Evolutionary conservation across 2,113 vertebrate species (phyloP).

Genomic region (Eurypyga helias): DNA sequence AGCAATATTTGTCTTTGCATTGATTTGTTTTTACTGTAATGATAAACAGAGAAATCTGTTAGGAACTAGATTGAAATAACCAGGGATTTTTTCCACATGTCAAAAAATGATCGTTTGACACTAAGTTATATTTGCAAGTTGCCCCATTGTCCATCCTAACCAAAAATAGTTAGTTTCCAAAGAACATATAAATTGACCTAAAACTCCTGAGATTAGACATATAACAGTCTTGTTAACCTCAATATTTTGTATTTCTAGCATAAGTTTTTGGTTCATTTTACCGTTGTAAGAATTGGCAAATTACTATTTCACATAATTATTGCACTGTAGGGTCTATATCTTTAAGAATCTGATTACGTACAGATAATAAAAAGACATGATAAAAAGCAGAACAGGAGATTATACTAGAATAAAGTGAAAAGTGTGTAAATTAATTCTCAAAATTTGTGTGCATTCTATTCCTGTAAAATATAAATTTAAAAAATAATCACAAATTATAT

Average conservation of each 20-base stretch:
- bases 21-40: not conserved
- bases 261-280: not conserved
- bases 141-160: not conserved
- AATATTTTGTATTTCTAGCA: not conserved
- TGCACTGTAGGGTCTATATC: not conserved
- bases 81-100: not conserved
- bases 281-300: not conserved
- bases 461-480: not conserved
- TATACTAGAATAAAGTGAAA: not conserved
- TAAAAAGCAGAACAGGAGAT: not conserved
- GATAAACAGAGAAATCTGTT: not conserved
- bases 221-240: not conserved
- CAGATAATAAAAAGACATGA: not conserved
- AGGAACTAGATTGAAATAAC: not conserved
- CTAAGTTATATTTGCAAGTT: not conserved
- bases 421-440: not conserved
- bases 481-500: not conserved
- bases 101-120: not conserved
- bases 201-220: not conserved
- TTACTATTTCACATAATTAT: not conserved
- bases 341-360: not conserved
- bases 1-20: not conserved
- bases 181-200: not conserved
- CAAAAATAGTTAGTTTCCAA: not conserved
- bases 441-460: not conserved